Evolutionary conservation across 2,888 invertebrate species (phyloP).

Genomic region (Allygus modestus): DNA sequence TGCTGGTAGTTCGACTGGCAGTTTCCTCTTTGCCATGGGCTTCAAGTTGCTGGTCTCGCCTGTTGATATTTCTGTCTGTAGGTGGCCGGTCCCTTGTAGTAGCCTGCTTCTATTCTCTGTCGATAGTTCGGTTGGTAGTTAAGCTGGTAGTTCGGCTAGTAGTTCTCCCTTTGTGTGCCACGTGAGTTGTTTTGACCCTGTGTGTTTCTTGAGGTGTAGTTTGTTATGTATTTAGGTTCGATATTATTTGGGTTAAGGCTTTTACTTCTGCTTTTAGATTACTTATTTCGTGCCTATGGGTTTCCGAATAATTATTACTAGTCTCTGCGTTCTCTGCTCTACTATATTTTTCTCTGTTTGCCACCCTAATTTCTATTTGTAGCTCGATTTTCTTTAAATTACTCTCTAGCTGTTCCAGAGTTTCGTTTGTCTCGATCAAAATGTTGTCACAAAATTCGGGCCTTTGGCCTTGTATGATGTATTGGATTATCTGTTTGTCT

Average conservation of each 20-base stretch:
- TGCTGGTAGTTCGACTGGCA: too few relatives aligned
- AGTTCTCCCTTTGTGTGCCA: background rate
- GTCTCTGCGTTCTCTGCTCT: background rate
- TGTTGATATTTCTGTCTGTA: background rate
- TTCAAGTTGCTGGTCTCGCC: background rate
- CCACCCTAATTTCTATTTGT: background rate
- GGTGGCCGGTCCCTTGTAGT: background rate
- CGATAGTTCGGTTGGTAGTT: background rate
- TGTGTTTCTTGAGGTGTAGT: background rate
- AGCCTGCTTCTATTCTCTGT: background rate
- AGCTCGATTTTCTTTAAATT: background rate
- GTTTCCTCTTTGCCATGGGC: too few relatives aligned
- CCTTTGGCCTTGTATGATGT: background rate
- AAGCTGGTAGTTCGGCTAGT: too few relatives aligned
- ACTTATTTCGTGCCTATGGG: background rate
- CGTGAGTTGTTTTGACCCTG: background rate
- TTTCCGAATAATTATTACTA: background rate
- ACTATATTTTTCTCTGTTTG: background rate
- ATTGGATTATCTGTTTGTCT: background rate
- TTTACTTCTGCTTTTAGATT: background rate
- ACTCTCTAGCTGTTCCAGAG: background rate
- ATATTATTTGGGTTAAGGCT: background rate
- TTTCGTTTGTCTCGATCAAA: background rate
- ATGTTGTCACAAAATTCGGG: background rate
- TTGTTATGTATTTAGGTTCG: background rate